Conservation (phyloP, 1,140 invertebrate species). For the Dinoponera quadriceps region DNA sequence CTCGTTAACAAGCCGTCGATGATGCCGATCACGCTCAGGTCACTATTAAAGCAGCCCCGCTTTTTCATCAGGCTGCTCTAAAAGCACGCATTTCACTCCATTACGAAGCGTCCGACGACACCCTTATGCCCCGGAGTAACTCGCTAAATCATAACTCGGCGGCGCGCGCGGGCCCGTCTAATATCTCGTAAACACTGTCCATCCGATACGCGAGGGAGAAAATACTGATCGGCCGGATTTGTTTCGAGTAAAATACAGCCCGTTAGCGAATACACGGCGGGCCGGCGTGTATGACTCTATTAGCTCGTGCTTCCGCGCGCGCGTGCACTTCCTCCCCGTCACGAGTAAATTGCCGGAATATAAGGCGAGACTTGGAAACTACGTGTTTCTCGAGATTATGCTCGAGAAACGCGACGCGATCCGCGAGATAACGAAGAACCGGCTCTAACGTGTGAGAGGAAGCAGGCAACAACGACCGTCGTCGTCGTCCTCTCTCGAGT, state of each 20-base stretch:
- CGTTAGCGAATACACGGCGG: slow-evolving; percentile 34
- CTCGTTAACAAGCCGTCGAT: slow-evolving; percentile 67
- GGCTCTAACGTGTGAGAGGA: too few species aligned
- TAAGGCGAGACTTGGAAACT: not conserved
- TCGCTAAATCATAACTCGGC: slow-evolving; percentile 52
- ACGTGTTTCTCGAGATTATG: too few species aligned
- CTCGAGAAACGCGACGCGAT: too few species aligned
- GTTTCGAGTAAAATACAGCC: slow-evolving; percentile 37
- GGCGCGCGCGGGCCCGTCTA: not conserved
- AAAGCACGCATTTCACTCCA: slow-evolving; percentile 77
- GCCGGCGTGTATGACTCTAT: slow-evolving; percentile 38
- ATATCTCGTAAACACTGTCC: slow-evolving; percentile 57
- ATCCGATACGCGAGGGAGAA: slow-evolving; percentile 45
- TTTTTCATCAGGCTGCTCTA: slow-evolving; percentile 70
- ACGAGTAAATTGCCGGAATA: not conserved
- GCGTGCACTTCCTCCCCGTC: not conserved
- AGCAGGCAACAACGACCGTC: too few species aligned
- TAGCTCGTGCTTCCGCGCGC: slow-evolving; percentile 12
- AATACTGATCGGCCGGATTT: slow-evolving; percentile 40
- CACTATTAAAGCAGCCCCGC: slow-evolving; percentile 48
- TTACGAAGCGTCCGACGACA: slow-evolving; percentile 66
- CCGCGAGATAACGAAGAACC: too few species aligned
- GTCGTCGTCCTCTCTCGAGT: too few species aligned
- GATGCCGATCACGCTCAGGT: slow-evolving; percentile 8
- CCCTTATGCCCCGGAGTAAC: slow-evolving; percentile 59